Evolutionary conservation across 1,140 invertebrate species (phyloP).

Genomic region (Arion vulgaris): DNA sequence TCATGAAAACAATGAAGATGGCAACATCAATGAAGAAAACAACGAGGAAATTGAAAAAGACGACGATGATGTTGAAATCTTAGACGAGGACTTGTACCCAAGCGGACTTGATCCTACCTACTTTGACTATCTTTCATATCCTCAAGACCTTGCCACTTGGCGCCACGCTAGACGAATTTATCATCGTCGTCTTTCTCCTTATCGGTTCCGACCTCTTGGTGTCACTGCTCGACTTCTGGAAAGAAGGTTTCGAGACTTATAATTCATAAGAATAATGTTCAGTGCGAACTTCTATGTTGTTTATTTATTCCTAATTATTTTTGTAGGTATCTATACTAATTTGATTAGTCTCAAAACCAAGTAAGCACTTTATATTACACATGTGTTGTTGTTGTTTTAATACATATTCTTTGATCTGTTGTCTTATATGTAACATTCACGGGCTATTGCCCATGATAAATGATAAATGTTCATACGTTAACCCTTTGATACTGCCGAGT

Average conservation of each 20-base stretch:
- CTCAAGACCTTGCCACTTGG: not conserved
- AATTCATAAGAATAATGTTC: not conserved
- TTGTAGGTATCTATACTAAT: no score
- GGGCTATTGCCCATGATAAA: no score
- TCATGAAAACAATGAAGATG: not conserved
- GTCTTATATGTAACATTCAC: no score
- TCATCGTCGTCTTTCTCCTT: not conserved
- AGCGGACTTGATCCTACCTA: not conserved
- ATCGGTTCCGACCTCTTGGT: not conserved
- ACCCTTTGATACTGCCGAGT: no score
- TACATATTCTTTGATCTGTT: no score
- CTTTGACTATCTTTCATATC: not conserved
- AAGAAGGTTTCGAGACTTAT: not conserved
- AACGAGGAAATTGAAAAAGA: not conserved
- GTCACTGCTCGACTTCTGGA: not conserved
- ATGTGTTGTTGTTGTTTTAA: no score
- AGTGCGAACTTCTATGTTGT: no score
- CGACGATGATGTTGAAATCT: slow-evolving; percentile 4
- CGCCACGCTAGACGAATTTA: not conserved
- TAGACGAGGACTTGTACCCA: not conserved
- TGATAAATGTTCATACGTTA: no score
- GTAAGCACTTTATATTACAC: no score
- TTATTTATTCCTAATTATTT: no score
- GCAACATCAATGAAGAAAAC: not conserved
- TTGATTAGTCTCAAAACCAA: no score